Evolutionary conservation across 1,140 invertebrate genomes (phyloP).

Genomic region (Drosophila ohnishii): DNA sequence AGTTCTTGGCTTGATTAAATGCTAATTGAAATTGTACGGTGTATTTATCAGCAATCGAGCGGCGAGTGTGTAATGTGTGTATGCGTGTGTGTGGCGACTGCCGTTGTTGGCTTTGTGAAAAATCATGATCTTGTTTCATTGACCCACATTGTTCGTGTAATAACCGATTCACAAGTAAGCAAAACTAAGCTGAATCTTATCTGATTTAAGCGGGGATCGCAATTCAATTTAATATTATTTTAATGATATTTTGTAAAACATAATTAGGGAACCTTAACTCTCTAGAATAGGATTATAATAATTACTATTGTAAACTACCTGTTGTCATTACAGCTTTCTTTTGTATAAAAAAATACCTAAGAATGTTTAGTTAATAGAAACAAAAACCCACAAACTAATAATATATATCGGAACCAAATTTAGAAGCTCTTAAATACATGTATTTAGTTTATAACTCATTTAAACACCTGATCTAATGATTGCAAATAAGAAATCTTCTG

Average conservation of each 20-base stretch:
- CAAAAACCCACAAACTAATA: neutral
- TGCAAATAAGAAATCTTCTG: neutral
- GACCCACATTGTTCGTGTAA: conserved; percentile 54
- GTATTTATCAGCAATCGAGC: conserved; percentile 35
- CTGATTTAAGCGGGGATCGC: conserved; percentile 9
- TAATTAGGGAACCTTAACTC: neutral
- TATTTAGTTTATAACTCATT: neutral
- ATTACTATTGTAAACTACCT: neutral
- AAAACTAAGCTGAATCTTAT: conserved; percentile 41
- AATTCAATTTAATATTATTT: conserved; percentile 3
- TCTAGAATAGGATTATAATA: neutral
- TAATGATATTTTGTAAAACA: neutral
- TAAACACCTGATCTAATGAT: neutral
- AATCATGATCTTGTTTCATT: conserved; percentile 60
- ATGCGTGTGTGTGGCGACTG: conserved; percentile 12
- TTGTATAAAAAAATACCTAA: neutral
- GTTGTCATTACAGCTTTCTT: neutral
- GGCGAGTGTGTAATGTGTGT: conserved; percentile 9
- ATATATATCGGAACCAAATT: neutral
- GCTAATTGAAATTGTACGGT: conserved; percentile 58
- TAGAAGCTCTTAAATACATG: neutral
- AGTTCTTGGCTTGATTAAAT: conserved; percentile 65
- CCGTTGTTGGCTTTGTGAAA: conserved; percentile 42
- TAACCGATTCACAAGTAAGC: conserved; percentile 25
- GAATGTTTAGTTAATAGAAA: neutral